Conservation (phyloP, 1,140 invertebrate species). For the Drosophila mojavensis region DNA sequence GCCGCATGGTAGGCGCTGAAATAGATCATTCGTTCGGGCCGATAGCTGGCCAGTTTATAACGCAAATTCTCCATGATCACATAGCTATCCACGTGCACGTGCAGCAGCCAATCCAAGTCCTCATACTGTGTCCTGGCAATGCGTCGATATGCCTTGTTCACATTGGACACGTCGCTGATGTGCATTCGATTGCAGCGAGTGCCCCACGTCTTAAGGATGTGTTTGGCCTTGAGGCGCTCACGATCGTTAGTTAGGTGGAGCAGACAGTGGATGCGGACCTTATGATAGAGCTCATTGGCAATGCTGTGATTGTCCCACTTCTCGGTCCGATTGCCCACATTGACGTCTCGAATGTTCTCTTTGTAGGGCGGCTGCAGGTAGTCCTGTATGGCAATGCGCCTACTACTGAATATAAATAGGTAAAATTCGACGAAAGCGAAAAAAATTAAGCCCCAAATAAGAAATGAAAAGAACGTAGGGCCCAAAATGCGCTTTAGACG, state of each 20-base stretch:
- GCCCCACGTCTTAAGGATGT: constrained; percentile 97
- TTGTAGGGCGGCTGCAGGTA: constrained; percentile 36
- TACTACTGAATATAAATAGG: neutral
- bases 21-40: constrained; percentile 89
- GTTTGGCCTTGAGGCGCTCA: constrained; percentile 89
- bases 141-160: constrained; percentile 87
- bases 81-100: constrained; percentile 97
- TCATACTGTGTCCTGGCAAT: constrained; percentile 91
- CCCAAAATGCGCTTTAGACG: neutral
- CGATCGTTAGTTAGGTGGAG: constrained; percentile 84
- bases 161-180: constrained; percentile 92
- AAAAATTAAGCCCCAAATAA: neutral
- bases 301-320: constrained; percentile 77
- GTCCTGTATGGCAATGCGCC: neutral
- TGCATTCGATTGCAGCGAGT: constrained; percentile 94
- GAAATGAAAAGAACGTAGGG: neutral
- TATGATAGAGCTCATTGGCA: constrained; percentile 91
- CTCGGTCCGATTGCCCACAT: constrained; percentile 35
- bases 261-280: constrained; percentile 90
- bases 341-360: constrained; percentile 21
- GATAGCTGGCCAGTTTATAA: constrained; percentile 91
- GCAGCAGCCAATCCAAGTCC: constrained; percentile 95
- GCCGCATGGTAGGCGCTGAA: constrained; percentile 94
- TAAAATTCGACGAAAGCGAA: constrained; percentile 7
- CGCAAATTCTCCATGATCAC: constrained; percentile 96